These are phyloP conservation scores for Pogonus chalceus DNA, from an alignment of 1,140 invertebrate genomes.

Conservation along the genomic window DNA sequence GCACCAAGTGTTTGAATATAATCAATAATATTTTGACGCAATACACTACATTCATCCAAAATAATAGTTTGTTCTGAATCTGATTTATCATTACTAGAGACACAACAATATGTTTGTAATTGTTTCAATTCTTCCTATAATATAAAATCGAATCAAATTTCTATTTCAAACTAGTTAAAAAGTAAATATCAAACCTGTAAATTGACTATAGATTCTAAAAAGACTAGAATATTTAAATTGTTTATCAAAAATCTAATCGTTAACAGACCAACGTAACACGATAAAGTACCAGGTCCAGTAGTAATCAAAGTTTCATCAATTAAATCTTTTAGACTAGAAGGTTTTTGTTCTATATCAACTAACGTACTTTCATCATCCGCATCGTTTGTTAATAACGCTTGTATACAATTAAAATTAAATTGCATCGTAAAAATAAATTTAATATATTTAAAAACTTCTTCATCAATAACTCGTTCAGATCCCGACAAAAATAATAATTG, in stretches of 20 bases:
- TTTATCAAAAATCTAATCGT: conserved; percentile 14
- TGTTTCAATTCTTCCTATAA: conserved; percentile 13
- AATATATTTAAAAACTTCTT: background rate
- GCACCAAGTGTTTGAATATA: conserved; percentile 11
- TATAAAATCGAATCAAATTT: background rate
- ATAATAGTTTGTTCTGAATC: background rate
- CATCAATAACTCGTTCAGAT: background rate
- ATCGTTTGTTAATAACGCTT: background rate
- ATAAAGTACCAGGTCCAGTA: background rate
- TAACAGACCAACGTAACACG: conserved; percentile 11
- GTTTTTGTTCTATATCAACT: conserved; percentile 11
- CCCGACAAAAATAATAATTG: background rate
- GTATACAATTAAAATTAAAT: background rate
- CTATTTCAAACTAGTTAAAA: background rate
- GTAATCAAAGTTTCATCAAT: conserved; percentile 14
- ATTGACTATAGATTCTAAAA: conserved; percentile 12
- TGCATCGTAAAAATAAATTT: background rate
- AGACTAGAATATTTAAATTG: conserved; percentile 15
- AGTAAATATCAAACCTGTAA: conserved; percentile 12
- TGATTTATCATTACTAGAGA: background rate
- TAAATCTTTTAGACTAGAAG: conserved; percentile 9
- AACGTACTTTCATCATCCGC: conserved; percentile 12
- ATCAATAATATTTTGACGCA: conserved; percentile 13
- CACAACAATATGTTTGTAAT: background rate
- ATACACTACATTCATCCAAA: conserved; percentile 12